Conservation (phyloP, 2,113 vertebrate genomes). For the Falco punctatus region DNA sequence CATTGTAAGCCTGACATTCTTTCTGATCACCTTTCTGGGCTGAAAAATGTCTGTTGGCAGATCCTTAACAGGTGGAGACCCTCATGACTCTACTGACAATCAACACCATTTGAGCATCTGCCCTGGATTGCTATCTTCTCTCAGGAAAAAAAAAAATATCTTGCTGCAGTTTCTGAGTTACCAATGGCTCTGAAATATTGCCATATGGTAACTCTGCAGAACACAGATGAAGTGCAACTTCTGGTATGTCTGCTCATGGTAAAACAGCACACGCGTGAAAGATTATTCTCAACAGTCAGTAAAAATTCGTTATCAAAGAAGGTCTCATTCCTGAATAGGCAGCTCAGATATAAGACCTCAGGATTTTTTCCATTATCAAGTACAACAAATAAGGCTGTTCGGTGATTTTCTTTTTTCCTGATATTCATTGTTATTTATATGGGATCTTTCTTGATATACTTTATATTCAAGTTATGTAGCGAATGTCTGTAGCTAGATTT, state of each 20-base stretch:
- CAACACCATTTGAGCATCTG: not conserved
- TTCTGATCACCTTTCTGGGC: not conserved
- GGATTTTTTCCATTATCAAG: not conserved
- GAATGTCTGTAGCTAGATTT: not conserved
- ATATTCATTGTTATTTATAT: not conserved
- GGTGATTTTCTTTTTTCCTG: not conserved
- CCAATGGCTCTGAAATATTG: not conserved
- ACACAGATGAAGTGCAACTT: not conserved
- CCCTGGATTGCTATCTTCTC: fast-evolving
- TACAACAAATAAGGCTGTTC: not conserved
- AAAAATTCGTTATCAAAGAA: not conserved
- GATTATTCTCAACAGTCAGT: not conserved
- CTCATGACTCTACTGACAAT: not conserved
- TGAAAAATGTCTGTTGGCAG: not conserved
- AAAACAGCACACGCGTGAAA: not conserved
- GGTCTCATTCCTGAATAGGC: not conserved
- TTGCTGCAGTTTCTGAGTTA: not conserved
- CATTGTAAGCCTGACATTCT: not conserved
- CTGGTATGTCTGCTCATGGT: not conserved
- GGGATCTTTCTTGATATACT: not conserved
- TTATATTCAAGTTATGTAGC: not conserved
- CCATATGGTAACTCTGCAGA: not conserved
- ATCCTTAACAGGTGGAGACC: not conserved
- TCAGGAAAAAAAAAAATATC: not conserved
- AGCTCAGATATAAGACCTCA: not conserved